Evolutionary conservation across 2,113 vertebrate species (phyloP), one percentile per base, ranked within the genome.

Genomic region (Anseranas semipalmata): DNA sequence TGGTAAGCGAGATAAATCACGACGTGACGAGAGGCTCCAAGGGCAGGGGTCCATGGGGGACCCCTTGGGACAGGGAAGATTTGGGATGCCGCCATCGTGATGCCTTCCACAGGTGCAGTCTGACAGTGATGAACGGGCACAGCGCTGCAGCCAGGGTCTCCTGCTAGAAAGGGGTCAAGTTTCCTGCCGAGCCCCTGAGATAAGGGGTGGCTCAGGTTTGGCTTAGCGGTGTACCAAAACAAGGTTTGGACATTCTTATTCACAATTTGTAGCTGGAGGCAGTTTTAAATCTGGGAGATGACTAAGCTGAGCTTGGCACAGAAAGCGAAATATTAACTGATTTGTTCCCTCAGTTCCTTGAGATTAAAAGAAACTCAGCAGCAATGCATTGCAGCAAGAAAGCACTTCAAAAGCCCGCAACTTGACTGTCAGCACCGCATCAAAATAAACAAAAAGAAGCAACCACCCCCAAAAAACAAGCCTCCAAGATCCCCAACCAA

Each of bases 121-220:
- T 91, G 95, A 87, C 91, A 94, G 81, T 85, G 94, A 96, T 16
- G 85, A 59, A 96, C 85, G 91, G 59, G 87, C 52, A 4, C 50
- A 37, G 75, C 55, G 80, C 68, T 11, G 33, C 66, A 37, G 50
- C 1, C 52, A 10, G 0, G 27, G 15, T 0, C 86, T 25, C 45
- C 0, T 3, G 62, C 3, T 0, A 25, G 76, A 43, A 74, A 3
- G 84, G 76, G 74, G 65, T 91, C 91, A n/a, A 59, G 52, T 89
- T 95, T 95, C 95, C 56, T 58, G 67, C 21, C 12, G 16, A 67
- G 59, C 10, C 65, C 59, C 72, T 52, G 30, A 85, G 96, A 95
- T 72, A 89, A 92, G 50, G 16, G 12, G 7, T 2, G 72, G 66
- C 76, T 71, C 0, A 0, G 50, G 17, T 63, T 93, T 20, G 77